phyloP scores from a whole-genome alignment of 2,113 vertebrate genomes.

The Charina bottae region DNA sequence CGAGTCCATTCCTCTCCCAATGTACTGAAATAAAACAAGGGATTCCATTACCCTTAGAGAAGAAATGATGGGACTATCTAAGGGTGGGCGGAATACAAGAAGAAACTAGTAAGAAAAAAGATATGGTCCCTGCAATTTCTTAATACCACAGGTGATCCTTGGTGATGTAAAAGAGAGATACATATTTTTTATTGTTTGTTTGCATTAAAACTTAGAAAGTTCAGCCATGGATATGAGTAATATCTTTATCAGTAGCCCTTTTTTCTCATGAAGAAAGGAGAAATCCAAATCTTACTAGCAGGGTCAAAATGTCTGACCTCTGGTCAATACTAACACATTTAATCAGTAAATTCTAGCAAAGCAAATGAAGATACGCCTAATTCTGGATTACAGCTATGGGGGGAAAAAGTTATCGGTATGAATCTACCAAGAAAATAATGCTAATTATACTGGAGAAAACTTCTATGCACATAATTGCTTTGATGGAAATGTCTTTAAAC shows the following conservation, averaged over 20 bases:
- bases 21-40: neutral
- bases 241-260: neutral
- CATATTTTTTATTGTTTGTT: slow-evolving; percentile 4
- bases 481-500: neutral
- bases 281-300: neutral
- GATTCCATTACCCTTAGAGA: neutral
- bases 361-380: neutral
- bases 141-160: slow-evolving; percentile 1
- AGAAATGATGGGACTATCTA: neutral
- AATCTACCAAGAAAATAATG: neutral
- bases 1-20: neutral
- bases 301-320: neutral
- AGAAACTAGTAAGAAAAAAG: neutral
- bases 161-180: slow-evolving; percentile 14
- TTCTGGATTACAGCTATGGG: neutral
- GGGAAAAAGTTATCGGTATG: fast-evolving
- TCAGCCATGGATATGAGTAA: slow-evolving; percentile 33
- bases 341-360: neutral
- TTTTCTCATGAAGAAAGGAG: neutral
- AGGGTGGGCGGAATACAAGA: neutral
- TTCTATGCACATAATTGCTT: neutral
- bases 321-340: neutral
- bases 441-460: neutral
- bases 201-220: neutral
- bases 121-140: neutral